Evolutionary conservation across 1,140 invertebrate species (phyloP), one percentile per base, ranked within the genome.

Genomic region (Manduca sexta): DNA sequence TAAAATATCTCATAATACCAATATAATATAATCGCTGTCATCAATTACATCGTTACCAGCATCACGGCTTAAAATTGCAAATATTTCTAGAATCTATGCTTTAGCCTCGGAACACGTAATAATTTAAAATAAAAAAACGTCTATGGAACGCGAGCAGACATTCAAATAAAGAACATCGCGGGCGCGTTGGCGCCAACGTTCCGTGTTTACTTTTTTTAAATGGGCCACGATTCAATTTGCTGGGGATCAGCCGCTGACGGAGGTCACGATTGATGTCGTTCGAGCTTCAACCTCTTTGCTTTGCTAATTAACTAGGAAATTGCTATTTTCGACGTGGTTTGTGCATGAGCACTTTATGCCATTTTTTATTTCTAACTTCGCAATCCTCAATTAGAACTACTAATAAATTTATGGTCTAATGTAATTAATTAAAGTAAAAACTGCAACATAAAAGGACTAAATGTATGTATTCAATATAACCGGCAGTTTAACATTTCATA

Each of bases 111-210:
- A 64, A 59, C 59, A 71, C 61, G 61, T 63, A 62, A 58, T 60
- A 54, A 54, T 58, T 61, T 39, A 38, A 21, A 55, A 69, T 60
- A 69, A 68, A 60, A 70, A 66, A 57, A 59, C 55, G 57, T 45
- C 60, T 63, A 56, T 58, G 64, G 68, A 74, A 69, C 55, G 57
- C 42, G 30, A 45, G 48, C 58, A 62, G 62, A 65, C 59, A 58
- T 65, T 65, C 59, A 62, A 60, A 64, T 64, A 64, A 66, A 66
- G 63, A 69, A 65, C 60, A 65, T 52, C 58, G 34, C 53, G 49
- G 55, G 50, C 56, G 56, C 69, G 73, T 75, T 80, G 80, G 80
- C 80, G 80, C 80, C 80, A 78, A 75, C 69, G 70, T 69, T 74
- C 73, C 64, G 45, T 49, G 56, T 67, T 69, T 43, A 29, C 60